Evolutionary conservation across 2,797 vertebrate species (phyloP).

Genomic region (Antrozous pallidus): DNA sequence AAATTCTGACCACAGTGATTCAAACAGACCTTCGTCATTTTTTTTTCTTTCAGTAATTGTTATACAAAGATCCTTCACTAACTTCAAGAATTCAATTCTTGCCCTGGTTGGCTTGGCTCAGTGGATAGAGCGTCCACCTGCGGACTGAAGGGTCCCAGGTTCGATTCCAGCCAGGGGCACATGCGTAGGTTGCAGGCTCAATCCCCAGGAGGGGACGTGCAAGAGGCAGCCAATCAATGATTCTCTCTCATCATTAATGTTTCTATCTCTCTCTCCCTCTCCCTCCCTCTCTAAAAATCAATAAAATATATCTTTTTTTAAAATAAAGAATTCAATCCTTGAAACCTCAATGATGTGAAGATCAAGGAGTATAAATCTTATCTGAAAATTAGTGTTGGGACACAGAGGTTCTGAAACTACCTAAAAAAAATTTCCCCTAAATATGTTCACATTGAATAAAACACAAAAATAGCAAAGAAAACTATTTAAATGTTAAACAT

Average conservation of each 20-base stretch:
- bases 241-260: too few relatives aligned
- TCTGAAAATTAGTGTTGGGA: background rate
- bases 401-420: background rate
- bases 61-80: background rate
- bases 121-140: too few relatives aligned
- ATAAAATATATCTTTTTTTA: too few relatives aligned
- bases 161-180: too few relatives aligned
- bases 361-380: background rate
- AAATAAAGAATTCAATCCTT: background rate
- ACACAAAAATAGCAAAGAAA: background rate
- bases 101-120: too few relatives aligned
- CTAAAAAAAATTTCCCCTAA: background rate
- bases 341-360: background rate
- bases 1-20: background rate
- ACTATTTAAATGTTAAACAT: background rate
- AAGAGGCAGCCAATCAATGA: too few relatives aligned
- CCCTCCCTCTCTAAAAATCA: too few relatives aligned
- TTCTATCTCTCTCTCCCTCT: too few relatives aligned
- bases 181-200: too few relatives aligned
- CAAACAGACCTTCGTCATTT: background rate
- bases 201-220: too few relatives aligned
- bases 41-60: background rate
- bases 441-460: background rate
- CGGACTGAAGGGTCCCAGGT: too few relatives aligned
- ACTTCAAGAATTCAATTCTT: background rate